These are phyloP conservation scores for Amphipyra berbera DNA, from an alignment of 2,888 invertebrate species.

Conservation along the genomic window DNA sequence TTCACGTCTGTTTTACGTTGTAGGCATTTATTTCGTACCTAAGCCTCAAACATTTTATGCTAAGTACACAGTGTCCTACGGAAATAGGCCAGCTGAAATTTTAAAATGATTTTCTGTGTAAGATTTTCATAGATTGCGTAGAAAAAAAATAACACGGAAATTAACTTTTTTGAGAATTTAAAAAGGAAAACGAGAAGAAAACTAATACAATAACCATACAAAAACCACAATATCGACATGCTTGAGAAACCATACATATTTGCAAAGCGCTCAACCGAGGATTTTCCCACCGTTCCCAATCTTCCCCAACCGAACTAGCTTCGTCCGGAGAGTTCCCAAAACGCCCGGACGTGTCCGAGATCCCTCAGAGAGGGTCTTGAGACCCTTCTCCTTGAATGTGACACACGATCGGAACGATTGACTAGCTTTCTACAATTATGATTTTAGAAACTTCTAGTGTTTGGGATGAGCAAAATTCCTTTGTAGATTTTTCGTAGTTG, in stretches of 20 bases:
- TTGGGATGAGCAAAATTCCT: too few species aligned
- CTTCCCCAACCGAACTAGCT: constrained; percentile 69
- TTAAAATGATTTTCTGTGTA: too few species aligned
- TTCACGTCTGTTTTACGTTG: background rate
- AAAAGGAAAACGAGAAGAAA: background rate
- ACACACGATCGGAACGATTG: constrained; percentile 60
- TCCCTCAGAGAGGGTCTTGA: constrained; percentile 67
- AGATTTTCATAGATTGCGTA: too few species aligned
- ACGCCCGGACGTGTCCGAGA: constrained; percentile 73
- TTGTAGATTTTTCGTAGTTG: too few species aligned
- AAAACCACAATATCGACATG: constrained; percentile 5
- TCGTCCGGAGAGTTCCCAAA: constrained; percentile 74
- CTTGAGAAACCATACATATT: constrained; percentile 42
- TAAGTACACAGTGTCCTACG: too few species aligned
- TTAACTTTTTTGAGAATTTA: background rate
- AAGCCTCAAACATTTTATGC: too few species aligned
- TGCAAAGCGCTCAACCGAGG: constrained; percentile 53
- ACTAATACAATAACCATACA: background rate
- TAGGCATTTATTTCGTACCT: too few species aligned
- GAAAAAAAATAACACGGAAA: background rate
- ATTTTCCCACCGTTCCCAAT: constrained; percentile 70
- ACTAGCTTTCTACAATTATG: constrained; percentile 13
- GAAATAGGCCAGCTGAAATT: too few species aligned
- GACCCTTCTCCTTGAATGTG: constrained; percentile 65
- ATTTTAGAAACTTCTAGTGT: background rate